Percentiles rank a stretch among this genome's conserved stretches.
Conservation (phyloP, 1,140 invertebrate genomes). For the Thalassaphorura encarpata region DNA sequence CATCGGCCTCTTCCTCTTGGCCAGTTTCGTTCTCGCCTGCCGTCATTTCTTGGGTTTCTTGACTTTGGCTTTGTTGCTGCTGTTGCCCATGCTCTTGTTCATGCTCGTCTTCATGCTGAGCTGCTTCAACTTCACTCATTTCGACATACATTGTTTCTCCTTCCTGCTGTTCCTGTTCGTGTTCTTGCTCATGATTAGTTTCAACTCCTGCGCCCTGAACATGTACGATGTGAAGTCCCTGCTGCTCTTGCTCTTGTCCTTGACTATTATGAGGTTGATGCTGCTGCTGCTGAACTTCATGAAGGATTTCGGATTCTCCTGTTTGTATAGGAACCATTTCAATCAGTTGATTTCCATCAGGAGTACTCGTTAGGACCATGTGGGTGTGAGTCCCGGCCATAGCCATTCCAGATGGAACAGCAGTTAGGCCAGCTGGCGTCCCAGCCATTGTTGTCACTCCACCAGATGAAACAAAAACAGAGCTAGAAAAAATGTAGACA, state of each 20-base stretch:
- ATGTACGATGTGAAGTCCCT: constrained; percentile 19
- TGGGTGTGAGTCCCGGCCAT: constrained; percentile 13
- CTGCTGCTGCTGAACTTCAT: constrained; percentile 8
- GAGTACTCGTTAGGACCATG: constrained; percentile 13
- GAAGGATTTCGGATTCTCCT: neutral
- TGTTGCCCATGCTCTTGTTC: constrained; percentile 4
- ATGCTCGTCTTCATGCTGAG: neutral
- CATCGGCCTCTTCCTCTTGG: constrained; percentile 4
- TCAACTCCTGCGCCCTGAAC: constrained; percentile 5
- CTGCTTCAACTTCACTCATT: neutral
- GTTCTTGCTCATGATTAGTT: neutral
- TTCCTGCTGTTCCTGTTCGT: neutral
- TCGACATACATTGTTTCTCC: constrained; percentile 3
- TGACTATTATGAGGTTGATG: constrained; percentile 6
- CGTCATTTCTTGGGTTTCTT: constrained; percentile 10
- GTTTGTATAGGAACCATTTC: constrained; percentile 5
- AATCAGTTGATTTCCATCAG: constrained; percentile 10
- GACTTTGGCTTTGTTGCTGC: neutral
- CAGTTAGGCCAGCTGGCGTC: too few species aligned
- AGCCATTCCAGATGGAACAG: too few species aligned
- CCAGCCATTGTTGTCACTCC: constrained; percentile 8
- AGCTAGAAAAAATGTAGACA: too few species aligned
- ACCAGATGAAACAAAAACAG: constrained; percentile 22
- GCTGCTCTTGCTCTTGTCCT: neutral
- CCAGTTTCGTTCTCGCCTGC: constrained; percentile 11